Evolutionary conservation across 1,140 invertebrate genomes (phyloP).

Genomic region (Panulirus ornatus): DNA sequence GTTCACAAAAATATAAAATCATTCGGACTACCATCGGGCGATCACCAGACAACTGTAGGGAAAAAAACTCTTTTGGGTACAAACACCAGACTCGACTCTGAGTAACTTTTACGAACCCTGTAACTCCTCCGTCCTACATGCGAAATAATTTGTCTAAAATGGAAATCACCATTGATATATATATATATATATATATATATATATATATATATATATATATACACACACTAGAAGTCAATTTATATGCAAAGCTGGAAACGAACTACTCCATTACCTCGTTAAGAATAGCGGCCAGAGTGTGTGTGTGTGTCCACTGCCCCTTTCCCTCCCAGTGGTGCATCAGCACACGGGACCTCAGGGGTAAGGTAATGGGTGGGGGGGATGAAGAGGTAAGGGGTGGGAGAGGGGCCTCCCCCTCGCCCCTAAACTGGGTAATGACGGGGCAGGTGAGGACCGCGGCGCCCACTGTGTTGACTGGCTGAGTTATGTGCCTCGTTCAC

Average conservation of each 20-base stretch:
- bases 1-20: too few species aligned
- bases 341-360: background rate
- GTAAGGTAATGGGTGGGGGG: background rate
- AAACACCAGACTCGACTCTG: too few species aligned
- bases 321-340: background rate
- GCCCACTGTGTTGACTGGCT: background rate
- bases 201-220: slow-evolving; percentile 19
- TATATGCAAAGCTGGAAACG: background rate
- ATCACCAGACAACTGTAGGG: too few species aligned
- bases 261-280: background rate
- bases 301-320: background rate
- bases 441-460: background rate
- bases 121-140: too few species aligned
- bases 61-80: too few species aligned
- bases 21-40: too few species aligned
- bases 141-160: too few species aligned
- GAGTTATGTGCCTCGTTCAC: background rate
- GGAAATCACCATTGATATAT: background rate
- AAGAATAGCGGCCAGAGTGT: background rate
- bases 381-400: background rate
- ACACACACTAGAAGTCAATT: background rate
- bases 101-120: too few species aligned
- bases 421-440: too few species aligned
- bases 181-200: slow-evolving; percentile 7
- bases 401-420: background rate